A percentile compares a stretch with the other conserved stretches of the same genome.
These are phyloP conservation scores for Acanthococcus lagerstroemiae DNA, from an alignment of 2,888 invertebrate genomes.

Conservation along the genomic window DNA sequence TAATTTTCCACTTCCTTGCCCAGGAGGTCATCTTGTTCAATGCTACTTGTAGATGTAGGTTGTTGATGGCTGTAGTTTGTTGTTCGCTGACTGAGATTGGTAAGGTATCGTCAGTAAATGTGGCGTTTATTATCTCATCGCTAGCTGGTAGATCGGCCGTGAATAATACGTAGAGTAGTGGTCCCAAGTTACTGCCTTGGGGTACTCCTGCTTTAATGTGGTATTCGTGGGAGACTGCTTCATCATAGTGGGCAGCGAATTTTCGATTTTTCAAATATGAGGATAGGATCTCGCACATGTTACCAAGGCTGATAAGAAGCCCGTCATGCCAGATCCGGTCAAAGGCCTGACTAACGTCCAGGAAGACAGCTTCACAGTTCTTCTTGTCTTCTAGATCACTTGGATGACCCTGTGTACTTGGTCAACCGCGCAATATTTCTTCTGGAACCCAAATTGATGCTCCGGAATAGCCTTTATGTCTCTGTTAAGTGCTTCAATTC, in stretches of 20 bases:
- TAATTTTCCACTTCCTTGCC: background rate
- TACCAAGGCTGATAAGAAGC: background rate
- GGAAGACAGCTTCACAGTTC: background rate
- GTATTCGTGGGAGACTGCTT: background rate
- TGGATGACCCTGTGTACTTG: background rate
- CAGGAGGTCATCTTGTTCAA: background rate
- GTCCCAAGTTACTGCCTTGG: background rate
- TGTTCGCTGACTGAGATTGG: background rate
- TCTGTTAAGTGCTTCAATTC: background rate
- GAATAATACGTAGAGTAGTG: background rate
- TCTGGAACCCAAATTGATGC: background rate
- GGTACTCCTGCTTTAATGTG: background rate
- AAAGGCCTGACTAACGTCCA: background rate
- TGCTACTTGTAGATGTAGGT: constrained; percentile 5
- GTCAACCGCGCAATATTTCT: background rate
- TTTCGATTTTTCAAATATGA: background rate
- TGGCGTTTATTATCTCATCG: background rate
- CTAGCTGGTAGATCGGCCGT: constrained; percentile 1
- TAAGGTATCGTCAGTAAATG: background rate
- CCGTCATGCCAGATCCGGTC: background rate
- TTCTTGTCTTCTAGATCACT: too few relatives aligned
- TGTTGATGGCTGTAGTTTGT: background rate
- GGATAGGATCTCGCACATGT: background rate
- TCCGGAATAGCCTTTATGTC: background rate
- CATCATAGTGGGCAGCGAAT: background rate